Evolutionary conservation across 1,140 invertebrate genomes (phyloP), one percentile per base, ranked within the genome.

Genomic region (Sweltsa coloradensis): DNA sequence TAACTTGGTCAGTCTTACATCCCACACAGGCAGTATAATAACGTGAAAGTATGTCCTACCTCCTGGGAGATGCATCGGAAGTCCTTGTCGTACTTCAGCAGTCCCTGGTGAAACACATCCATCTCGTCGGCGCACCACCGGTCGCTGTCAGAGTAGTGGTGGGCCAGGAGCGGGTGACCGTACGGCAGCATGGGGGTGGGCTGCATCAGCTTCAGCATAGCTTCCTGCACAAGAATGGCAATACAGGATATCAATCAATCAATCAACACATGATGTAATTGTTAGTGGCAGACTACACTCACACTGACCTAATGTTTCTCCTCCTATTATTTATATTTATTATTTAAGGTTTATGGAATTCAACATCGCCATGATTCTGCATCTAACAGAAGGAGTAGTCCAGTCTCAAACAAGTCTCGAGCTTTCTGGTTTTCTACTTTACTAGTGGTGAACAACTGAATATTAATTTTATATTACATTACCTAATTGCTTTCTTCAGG

Each of bases 51-150:
- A n/a, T n/a, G n/a, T n/a, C n/a, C n/a, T 68, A 96, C 88, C 69
- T 92, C 84, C 58, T 81, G 75, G 7, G 92, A 74, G 62, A 97
- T 88, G 59, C 73, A 78, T 56, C 74, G 78, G 69, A 98, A 98
- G 67, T 97, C 89, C 63, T 98, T 98, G 63, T 95, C 91, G 66
- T 82, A 79, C 61, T 87, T 89, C 51, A 87, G 71, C 39, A 98
- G 72, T 22, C 83, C 88, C 45, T 87, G 79, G 56, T 94, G 79
- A 71, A 95, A 97, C 50, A 73, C 68, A 58, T 89, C 83, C 53
- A 96, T 85, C 71, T 97, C 91, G 45, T 83, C 74, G 29, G 79
- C 71, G 37, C 79, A 81, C 93, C 93, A 97, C 51, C 74, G 71
- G 55, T 83, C 79, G 51, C 74, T 76, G 62, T 89, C 85, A 52